Conservation (phyloP, 1,140 invertebrate species). For the Galendromus occidentalis region DNA sequence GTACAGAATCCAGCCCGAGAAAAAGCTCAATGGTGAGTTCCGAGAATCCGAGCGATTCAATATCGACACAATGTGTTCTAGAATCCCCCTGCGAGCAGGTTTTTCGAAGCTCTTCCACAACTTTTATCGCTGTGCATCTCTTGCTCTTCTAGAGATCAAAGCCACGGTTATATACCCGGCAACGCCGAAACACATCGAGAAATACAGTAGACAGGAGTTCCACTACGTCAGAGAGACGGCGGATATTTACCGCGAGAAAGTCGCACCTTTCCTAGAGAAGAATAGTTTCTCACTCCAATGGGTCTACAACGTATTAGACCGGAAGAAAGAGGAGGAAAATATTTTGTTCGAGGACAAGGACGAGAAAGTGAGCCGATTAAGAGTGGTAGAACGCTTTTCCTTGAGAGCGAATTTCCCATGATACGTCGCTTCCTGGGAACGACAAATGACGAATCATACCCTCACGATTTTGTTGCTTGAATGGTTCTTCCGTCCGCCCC, state of each 20-base stretch:
- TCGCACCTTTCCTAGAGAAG: slow-evolving; percentile 47
- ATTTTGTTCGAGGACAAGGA: slow-evolving; percentile 66
- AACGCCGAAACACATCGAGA: slow-evolving; percentile 68
- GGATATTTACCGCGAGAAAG: slow-evolving; percentile 54
- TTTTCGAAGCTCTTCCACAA: slow-evolving; percentile 14
- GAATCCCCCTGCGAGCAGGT: slow-evolving; percentile 14
- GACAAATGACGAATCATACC: too few species aligned
- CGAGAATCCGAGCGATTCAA: background rate
- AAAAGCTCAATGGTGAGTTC: slow-evolving; percentile 43
- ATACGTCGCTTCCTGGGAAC: too few species aligned
- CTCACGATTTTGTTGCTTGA: background rate
- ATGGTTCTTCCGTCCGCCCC: background rate
- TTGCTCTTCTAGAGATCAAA: slow-evolving; percentile 44
- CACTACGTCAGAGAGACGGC: slow-evolving; percentile 64
- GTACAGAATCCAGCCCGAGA: slow-evolving; percentile 45
- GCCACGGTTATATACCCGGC: slow-evolving; percentile 75
- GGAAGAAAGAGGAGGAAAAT: slow-evolving; percentile 64
- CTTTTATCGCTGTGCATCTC: slow-evolving; percentile 15
- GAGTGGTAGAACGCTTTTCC: slow-evolving; percentile 13
- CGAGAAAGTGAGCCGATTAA: slow-evolving; percentile 24
- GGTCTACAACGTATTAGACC: slow-evolving; percentile 86
- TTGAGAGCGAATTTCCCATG: too few species aligned
- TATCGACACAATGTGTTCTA: slow-evolving; percentile 1
- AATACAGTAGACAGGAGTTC: slow-evolving; percentile 49
- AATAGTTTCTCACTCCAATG: slow-evolving; percentile 60